Evolutionary conservation across 2,113 vertebrate genomes (phyloP), one percentile per base, ranked within the genome.

Genomic region (Hippocampus barbouri): DNA sequence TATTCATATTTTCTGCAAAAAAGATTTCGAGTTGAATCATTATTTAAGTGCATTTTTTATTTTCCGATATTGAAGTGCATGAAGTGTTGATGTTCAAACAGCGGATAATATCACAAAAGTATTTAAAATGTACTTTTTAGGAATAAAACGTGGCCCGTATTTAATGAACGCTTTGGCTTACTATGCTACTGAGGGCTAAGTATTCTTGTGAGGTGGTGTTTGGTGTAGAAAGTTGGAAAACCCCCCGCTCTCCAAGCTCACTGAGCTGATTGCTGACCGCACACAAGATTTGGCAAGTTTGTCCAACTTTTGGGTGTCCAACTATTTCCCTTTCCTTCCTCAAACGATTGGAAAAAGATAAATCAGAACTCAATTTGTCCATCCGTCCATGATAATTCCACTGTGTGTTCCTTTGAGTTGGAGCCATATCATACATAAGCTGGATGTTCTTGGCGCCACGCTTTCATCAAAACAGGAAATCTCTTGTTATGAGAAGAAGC

Each of bases 401-500:
- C 10, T 67, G 73, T 54, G 64, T 27, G 23, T 68, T 70, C 34
- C 34, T 38, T 38, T 18, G 70, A 68, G 63, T 71, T 74, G 53
- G 45, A 70, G 43, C 21, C 64, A 18, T 47, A 59, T 74, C 75
- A 84, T 76, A 76, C 82, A 65, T 69, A 78, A 76, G 45, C 78
- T 75, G 34, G 56, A 79, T 79, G 74, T 76, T 76, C 72, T 49
- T 56, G 68, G 77, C 79, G 65, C 14, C 1, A 18, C 1, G 9
- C 27, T 66, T 70, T 56, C 20, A 20, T 69, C 20, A 60, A 76
- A 38, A 65, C 69, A 69, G 68, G 73, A 70, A 34, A 68, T 61
- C n/a, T 80, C 62, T 73, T 71, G 68, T 84, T 78, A 80, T 62
- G 80, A 60, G 77, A 78, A 77, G 51, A 75, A 66, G 45, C 56